Base-by-base conservation (phyloP, 30 jellyfish, hydroid and myxozoan genomes). In the Catostylus mosaicus region DNA sequence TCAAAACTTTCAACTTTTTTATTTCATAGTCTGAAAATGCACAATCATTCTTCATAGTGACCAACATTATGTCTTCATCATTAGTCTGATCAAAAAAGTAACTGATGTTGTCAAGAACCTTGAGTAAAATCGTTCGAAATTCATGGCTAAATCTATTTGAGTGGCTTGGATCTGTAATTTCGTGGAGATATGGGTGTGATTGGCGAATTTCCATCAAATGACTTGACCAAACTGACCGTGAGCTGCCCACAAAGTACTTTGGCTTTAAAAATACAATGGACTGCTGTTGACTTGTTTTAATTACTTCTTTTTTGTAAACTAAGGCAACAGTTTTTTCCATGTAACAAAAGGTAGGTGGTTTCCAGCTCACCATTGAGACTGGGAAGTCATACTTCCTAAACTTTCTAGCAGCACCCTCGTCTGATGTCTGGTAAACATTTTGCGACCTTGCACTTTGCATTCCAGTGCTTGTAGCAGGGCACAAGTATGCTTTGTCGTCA, bases 401-500 rank as follows among this genome's bases (percentile, higher is more conserved):
- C 32, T 66, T 80, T 29, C 84, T 81, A 27, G 84, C 84, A 16
- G 45, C 10, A 51, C 31, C 71, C 32, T 67, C 84, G 16, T 81
- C 77, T 30, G 67, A n/a, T 45, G 91, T 60, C 19, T 29, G 23
- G 78, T 23, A 81, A 23, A 67, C 84, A 32, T 29, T 81, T 56
- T 81, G 78, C 40, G 84, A 48, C 30, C 84, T 50, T 35, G 91
- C 74, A 80, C 83, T 80, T 27, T 31, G 47, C 83, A 64, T 80
- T 18, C 83, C 90, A 12, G 83, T 80, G 56, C 89, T 63, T 10
- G 89, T 63, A 14, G 32, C 90, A 7, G 83, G 83, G 33, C 90
- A 80, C 3, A 77, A 27, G 22, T 77, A 57, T 14, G 88, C 67
- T 46, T 57, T 77, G 67, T 77, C 88, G 63, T 78, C 85, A 50